Base-by-base conservation (phyloP, 2,888 invertebrate genomes). In the Xestobium rufovillosum region DNA sequence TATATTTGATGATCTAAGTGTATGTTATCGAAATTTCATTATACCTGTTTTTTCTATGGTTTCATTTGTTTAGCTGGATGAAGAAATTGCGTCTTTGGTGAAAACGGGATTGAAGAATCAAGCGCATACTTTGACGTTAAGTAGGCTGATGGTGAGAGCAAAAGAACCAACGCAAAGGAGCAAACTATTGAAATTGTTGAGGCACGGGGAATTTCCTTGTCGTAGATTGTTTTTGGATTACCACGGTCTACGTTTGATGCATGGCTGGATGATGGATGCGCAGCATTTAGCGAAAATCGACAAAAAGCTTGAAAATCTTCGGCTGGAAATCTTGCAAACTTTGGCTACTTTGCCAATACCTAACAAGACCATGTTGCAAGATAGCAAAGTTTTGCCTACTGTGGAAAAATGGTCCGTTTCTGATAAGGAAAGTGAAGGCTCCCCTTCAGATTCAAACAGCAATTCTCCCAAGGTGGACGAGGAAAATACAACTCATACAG, bases 61-160 rank as follows among this genome's bases (percentile, higher is more conserved):
- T 34, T 33, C 33, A 33, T 31, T 42, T 44, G 38, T 41, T 48
- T 50, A 87, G 84, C 71, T 89, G 52, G 88, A 92, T 55, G 90
- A 91, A 53, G 94, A 95, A 63, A 79, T 96, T 28, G 83, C 84
- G 48, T 80, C 82, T 48, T 68, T 96, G 35, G 72, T 75, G 27
- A 73, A 76, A 29, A 80, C 81, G 25, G 90, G 90, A 0, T 70
- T 96, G 34, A 86, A 88, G 63, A 92, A 91, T 66, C 84, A 90
- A 58, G 77, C 80, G 11, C 91, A 95, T 56, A 95, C 95, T 0
- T 70, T 96, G 31, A 84, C 84, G 6, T 68, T 96, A 30, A 88
- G 89, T 49, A 80, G 96, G 38, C 75, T 94, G 38, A 91, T 96
- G 80, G 90, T 96, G 12, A 78, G 95, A 4, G 91, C 90, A 2